Evolutionary conservation across 2,888 invertebrate genomes (phyloP).

Genomic region (Agrotis ipsilon): DNA sequence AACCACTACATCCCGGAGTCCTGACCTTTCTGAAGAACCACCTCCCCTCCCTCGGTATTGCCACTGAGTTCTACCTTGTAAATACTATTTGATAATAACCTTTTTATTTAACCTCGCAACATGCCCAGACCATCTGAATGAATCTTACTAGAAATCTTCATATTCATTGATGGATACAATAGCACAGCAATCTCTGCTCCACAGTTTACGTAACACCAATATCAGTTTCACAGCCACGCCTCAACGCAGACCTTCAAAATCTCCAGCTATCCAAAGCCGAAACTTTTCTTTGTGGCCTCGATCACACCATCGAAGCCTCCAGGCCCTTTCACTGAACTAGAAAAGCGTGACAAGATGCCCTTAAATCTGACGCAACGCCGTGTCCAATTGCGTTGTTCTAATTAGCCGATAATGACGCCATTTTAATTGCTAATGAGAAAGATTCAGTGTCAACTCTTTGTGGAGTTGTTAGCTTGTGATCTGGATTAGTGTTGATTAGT

Average conservation of each 20-base stretch:
- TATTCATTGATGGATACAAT: too few relatives aligned
- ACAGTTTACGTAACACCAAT: not conserved
- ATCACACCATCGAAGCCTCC: conserved; percentile 67
- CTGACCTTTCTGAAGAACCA: too few relatives aligned
- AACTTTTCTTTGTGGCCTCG: conserved; percentile 31
- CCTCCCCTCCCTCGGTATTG: too few relatives aligned
- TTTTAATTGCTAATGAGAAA: conserved; percentile 47
- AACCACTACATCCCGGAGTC: too few relatives aligned
- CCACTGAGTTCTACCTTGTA: too few relatives aligned
- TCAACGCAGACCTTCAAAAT: conserved; percentile 3
- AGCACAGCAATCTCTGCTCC: not conserved
- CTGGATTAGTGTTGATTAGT: conserved; percentile 35
- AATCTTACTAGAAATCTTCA: too few relatives aligned
- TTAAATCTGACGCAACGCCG: conserved; percentile 59
- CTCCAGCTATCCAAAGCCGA: not conserved
- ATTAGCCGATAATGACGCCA: conserved; percentile 45
- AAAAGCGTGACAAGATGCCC: conserved; percentile 76
- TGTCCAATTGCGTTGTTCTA: conserved; percentile 48
- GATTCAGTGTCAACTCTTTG: conserved; percentile 48
- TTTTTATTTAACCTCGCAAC: too few relatives aligned
- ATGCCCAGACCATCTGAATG: too few relatives aligned
- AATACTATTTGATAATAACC: too few relatives aligned
- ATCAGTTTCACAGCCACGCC: not conserved
- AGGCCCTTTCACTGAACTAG: conserved; percentile 80
- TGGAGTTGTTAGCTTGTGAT: conserved; percentile 27